Percentiles rank a stretch among this genome's conserved stretches.
Conservation (phyloP, 2,888 invertebrate species). For the Harpalus rufipes region DNA sequence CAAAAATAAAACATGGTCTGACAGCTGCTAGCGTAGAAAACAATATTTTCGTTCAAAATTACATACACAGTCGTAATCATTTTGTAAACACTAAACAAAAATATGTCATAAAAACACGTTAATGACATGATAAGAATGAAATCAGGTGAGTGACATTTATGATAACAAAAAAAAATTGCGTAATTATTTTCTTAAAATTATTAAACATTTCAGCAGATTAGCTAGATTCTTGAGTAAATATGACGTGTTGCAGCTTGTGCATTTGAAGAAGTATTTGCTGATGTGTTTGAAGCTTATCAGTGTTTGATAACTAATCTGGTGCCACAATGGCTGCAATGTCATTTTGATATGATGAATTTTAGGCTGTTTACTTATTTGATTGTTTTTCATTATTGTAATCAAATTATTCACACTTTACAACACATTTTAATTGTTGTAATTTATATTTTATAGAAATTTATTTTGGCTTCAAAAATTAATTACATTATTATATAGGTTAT, state of each 20-base stretch:
- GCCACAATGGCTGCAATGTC: constrained; percentile 40
- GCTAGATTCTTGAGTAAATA: background rate
- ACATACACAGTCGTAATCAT: constrained; percentile 15
- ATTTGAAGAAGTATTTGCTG: constrained; percentile 8
- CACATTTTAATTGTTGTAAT: too few relatives aligned
- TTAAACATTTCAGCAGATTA: background rate
- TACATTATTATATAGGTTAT: too few relatives aligned
- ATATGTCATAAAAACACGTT: constrained; percentile 34
- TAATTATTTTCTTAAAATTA: constrained; percentile 31
- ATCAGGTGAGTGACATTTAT: constrained; percentile 37
- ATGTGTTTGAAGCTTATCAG: constrained; percentile 14
- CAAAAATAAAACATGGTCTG: constrained; percentile 21
- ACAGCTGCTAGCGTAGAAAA: constrained; percentile 20
- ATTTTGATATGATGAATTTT: constrained; percentile 1
- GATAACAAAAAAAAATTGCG: constrained; percentile 39
- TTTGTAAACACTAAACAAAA: constrained; percentile 34
- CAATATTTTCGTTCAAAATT: constrained; percentile 46
- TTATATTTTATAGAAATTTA: too few relatives aligned
- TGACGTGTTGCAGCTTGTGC: background rate
- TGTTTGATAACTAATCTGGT: constrained; percentile 48
- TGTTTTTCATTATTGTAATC: background rate
- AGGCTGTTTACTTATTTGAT: too few relatives aligned
- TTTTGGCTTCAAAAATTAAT: too few relatives aligned
- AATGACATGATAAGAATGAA: constrained; percentile 33
- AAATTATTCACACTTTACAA: background rate